These are phyloP conservation scores for Mesochorus sp. DNA, from an alignment of 2,888 invertebrate genomes.

Conservation along the genomic window DNA sequence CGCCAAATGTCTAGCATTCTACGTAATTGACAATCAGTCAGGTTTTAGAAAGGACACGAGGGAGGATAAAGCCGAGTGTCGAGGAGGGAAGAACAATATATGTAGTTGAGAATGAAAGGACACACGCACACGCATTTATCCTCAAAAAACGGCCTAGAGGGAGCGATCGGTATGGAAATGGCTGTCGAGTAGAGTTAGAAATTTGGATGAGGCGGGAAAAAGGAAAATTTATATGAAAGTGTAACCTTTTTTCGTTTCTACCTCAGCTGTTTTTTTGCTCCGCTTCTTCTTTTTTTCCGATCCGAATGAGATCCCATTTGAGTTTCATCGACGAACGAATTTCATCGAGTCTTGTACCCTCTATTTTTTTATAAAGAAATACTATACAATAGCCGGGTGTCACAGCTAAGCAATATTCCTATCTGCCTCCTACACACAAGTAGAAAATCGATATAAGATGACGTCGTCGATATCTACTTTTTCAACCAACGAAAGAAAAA, in stretches of 20 bases:
- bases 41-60: too few species aligned
- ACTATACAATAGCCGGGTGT: not conserved
- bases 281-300: slow-evolving; percentile 9
- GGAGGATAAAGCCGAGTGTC: too few species aligned
- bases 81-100: too few species aligned
- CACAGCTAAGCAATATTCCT: not conserved
- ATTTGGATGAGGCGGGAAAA: slow-evolving; percentile 16
- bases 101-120: too few species aligned
- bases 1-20: too few species aligned
- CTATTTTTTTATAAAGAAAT: not conserved
- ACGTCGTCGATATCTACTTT: not conserved
- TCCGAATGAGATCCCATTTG: slow-evolving; percentile 31
- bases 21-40: too few species aligned
- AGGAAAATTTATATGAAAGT: slow-evolving; percentile 31
- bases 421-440: not conserved
- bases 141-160: slow-evolving; percentile 57
- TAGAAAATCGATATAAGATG: slow-evolving; percentile 32
- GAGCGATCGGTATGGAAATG: slow-evolving; percentile 57
- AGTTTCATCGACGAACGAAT: slow-evolving; percentile 29
- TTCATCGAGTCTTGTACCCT: not conserved
- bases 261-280: slow-evolving; percentile 10
- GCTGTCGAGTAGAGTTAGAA: slow-evolving; percentile 19
- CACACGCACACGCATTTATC: too few species aligned
- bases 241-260: not conserved
- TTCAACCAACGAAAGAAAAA: too few species aligned